Evolutionary conservation across 1,140 invertebrate species (phyloP), one percentile per base, ranked within the genome.

Genomic region (Riptortus pedestris): DNA sequence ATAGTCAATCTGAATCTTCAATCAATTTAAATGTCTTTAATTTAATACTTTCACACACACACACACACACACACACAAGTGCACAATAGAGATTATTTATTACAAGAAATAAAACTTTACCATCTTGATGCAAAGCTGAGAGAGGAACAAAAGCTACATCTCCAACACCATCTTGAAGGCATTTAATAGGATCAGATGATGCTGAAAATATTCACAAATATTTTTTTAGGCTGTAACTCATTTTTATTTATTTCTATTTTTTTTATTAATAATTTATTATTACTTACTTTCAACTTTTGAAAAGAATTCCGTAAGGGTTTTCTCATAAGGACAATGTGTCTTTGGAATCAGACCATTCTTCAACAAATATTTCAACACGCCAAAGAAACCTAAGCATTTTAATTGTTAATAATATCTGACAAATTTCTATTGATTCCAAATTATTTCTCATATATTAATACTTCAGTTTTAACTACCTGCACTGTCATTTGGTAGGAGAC

Each of bases 101-200:
- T n/a, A n/a, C n/a, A n/a, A n/a, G n/a, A 16, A 62, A 14, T 63
- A 24, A 51, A 55, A 22, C 11, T 55, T 65, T 61, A 47, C 48
- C 58, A 43, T 68, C 58, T 16, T 29, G 16, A n/a, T 64, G 31
- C n/a, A 65, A 45, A 1, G 48, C 27, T n/a, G 59, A 62, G 22
- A 47, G 61, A 27, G 74, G 67, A 45, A 83, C 77, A 74, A 85
- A 85, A 14, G 83, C 83, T 9, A 86, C 79, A 71, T 85, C 79
- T 24, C 81, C 83, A 38, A 75, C 74, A 29, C 78, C 79, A 74
- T 83, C 78, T 9, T 79, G 78, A 29, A 86, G 72, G 73, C 84
- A 89, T 70, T 83, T 74, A 43, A 73, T 64, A 38, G 71, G 70
- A 14, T 72, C 68, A 11, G 31, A 38, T 38, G 31, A 38, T 38